A percentile compares a stretch with the other conserved stretches of the same genome.
Evolutionary conservation across 2,113 vertebrate species (phyloP).

Genomic region (Catharus fuscescens): DNA sequence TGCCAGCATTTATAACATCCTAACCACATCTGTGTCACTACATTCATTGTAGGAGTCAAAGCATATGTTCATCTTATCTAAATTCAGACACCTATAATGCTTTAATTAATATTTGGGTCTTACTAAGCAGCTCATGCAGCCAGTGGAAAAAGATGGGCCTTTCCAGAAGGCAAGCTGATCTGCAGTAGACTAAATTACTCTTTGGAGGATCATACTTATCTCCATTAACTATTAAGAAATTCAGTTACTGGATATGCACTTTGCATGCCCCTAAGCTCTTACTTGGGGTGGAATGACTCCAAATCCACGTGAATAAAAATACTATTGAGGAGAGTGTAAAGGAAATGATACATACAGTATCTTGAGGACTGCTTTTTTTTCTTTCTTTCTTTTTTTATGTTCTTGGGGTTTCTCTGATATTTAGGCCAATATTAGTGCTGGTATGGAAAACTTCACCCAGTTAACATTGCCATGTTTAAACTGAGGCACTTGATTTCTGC

Average conservation of each 20-base stretch:
- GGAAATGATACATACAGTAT: background rate
- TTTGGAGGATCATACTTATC: background rate
- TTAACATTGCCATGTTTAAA: background rate
- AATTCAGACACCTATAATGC: background rate
- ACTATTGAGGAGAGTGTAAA: background rate
- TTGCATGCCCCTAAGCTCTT: background rate
- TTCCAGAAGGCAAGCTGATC: background rate
- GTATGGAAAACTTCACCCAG: background rate
- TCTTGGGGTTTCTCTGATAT: background rate
- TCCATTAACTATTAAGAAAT: background rate
- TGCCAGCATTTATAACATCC: background rate
- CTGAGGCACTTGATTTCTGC: background rate
- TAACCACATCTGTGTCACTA: background rate
- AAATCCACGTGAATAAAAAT: background rate
- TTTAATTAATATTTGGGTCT: background rate
- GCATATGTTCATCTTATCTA: background rate
- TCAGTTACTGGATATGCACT: background rate
- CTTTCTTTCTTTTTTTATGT: rapidly evolving
- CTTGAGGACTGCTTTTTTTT: background rate
- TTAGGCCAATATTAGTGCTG: background rate
- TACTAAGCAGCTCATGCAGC: background rate
- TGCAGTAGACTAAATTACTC: background rate
- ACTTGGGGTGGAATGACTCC: background rate
- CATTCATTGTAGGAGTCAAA: background rate
- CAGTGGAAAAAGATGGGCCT: background rate